phyloP scores from a whole-genome alignment of 2,113 vertebrate genomes.

The Melanotaenia duboulayi region DNA sequence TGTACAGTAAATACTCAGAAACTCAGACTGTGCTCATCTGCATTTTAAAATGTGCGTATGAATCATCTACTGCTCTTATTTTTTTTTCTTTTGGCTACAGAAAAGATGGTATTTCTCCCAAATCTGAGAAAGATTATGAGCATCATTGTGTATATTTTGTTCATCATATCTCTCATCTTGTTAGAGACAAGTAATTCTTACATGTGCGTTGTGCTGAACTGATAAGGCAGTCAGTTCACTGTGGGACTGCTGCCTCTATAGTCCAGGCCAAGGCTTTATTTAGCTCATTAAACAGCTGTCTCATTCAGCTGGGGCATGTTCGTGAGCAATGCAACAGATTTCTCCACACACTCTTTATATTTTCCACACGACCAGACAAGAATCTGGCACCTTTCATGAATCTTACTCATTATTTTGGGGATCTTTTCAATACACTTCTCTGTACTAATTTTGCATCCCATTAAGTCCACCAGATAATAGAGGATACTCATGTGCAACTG shows the following conservation, averaged over 20 bases:
- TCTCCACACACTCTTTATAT: constrained; percentile 34
- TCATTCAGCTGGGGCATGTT: constrained; percentile 59
- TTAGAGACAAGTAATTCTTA: constrained; percentile 42
- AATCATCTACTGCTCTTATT: constrained; percentile 1
- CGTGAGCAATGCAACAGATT: constrained; percentile 51
- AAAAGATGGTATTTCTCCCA: constrained; percentile 31
- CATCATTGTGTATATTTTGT: constrained; percentile 37
- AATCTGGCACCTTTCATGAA: constrained; percentile 41
- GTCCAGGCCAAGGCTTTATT: constrained; percentile 69
- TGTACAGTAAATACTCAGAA: neutral
- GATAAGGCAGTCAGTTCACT: constrained; percentile 56
- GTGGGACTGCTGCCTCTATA: constrained; percentile 56
- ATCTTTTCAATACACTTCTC: constrained; percentile 7
- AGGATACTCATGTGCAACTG: neutral
- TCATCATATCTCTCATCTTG: constrained; percentile 41
- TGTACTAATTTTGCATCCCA: neutral
- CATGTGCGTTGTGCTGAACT: constrained; percentile 56
- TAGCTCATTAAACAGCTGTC: constrained; percentile 80
- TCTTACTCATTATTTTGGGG: constrained; percentile 19
- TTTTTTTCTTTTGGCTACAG: constrained; percentile 3
- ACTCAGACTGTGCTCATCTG: neutral
- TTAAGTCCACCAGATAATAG: constrained; percentile 8
- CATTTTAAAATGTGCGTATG: constrained; percentile 19
- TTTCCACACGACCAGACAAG: constrained; percentile 55
- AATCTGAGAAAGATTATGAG: constrained; percentile 37